Percentiles rank a stretch among this genome's conserved stretches.
phyloP scores from a whole-genome alignment of 1,140 invertebrate genomes.

The Aphidius ervi region DNA sequence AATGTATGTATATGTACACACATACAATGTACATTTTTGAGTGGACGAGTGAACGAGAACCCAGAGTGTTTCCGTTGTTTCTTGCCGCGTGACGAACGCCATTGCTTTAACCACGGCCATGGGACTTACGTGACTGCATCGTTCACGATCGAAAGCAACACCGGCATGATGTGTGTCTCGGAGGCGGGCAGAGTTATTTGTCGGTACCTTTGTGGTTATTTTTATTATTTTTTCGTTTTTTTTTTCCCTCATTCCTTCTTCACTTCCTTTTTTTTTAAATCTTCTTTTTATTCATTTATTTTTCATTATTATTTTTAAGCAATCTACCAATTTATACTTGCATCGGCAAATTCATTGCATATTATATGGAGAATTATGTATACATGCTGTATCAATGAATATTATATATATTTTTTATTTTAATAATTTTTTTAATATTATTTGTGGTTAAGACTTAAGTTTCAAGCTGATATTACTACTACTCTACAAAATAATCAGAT shows the following conservation, averaged over 20 bases:
- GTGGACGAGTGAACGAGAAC: conserved; percentile 1
- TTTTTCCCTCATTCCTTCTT: conserved; percentile 1
- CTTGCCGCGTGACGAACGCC: conserved; percentile 21
- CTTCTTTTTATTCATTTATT: not conserved
- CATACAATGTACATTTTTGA: too few species aligned
- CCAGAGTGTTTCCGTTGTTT: conserved; percentile 20
- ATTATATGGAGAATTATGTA: too few species aligned
- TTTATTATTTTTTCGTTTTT: conserved; percentile 9
- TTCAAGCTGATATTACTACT: too few species aligned
- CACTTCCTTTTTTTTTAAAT: not conserved
- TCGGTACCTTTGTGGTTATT: conserved; percentile 20
- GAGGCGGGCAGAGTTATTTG: conserved; percentile 23
- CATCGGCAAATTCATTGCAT: too few species aligned
- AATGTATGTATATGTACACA: too few species aligned
- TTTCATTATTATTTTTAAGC: not conserved
- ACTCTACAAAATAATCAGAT: too few species aligned
- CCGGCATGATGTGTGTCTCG: conserved; percentile 13
- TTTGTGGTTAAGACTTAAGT: too few species aligned
- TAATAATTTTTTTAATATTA: too few species aligned
- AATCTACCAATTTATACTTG: too few species aligned
- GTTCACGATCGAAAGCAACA: conserved; percentile 12
- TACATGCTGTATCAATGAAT: not conserved
- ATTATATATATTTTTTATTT: conserved; percentile 3
- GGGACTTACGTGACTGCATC: conserved; percentile 22
- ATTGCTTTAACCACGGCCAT: conserved; percentile 10